phyloP scores from a whole-genome alignment of 2,113 vertebrate genomes.

The Rhinolophus sinicus region DNA sequence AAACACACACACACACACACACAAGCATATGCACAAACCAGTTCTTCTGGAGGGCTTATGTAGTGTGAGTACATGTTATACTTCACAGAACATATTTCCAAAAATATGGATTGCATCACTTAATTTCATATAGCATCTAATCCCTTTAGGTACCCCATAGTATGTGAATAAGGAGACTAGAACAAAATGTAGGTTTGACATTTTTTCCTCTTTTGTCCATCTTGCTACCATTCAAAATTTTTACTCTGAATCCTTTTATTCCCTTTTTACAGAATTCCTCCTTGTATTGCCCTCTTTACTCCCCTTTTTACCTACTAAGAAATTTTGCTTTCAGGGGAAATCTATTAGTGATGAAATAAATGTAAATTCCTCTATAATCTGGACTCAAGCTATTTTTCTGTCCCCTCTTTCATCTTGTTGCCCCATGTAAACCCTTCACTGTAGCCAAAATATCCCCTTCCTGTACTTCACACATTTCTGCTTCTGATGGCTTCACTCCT shows the following conservation, averaged over 20 bases:
- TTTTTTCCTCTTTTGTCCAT: background rate
- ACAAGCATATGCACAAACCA: background rate
- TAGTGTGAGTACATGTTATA: background rate
- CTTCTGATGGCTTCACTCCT: background rate
- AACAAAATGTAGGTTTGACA: background rate
- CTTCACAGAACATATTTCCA: background rate
- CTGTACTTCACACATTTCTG: background rate
- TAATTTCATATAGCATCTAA: background rate
- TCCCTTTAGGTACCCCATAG: background rate
- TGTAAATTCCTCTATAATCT: background rate
- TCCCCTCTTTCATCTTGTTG: background rate
- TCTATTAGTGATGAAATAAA: background rate
- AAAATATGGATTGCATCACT: background rate
- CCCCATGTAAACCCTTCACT: background rate
- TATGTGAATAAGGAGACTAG: background rate
- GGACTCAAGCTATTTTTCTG: background rate
- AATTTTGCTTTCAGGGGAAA: background rate
- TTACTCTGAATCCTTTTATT: background rate
- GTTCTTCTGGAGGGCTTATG: background rate
- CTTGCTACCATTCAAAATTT: background rate
- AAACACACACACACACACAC: background rate
- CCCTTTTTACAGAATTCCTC: background rate
- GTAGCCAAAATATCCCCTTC: background rate
- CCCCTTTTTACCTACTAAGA: background rate
- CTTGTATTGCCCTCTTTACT: background rate